Base-by-base conservation (phyloP, 2,797 vertebrate genomes). In the Gymnodraco acuticeps region DNA sequence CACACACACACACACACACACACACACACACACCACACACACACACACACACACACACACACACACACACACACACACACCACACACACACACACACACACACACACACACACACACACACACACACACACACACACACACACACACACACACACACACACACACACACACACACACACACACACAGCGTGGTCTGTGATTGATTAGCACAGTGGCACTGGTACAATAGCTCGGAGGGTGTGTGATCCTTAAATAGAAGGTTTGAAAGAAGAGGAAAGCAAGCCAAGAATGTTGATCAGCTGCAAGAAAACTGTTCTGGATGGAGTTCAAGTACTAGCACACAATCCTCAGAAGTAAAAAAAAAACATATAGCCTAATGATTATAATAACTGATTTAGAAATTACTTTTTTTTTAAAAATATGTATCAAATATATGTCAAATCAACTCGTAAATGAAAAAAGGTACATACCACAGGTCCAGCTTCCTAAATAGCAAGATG, bases 131-230 rank as follows among this genome's bases (percentile, higher is more conserved):
- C 23, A n/a, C 64, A 19, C 66, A 20, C 56, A 56, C 52, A 46
- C 43, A 31, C 50, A 48, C 9, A 77, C 27, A 67, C 71, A 20
- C 55, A 17, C n/a, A 12, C 33, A 19, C 68, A 23, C 69, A 19
- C 66, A 62, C 52, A 51, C 51, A 38, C 47, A 56, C 14, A 77
- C 64, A 77, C 56, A 67, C 65, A 73, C 50, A 68, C 62, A 60
- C 87, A 84, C 85, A 85, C 80, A 91, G 84, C 90, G 86, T 79
- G 85, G 86, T 92, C 85, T 89, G 89, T 95, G 94, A 95, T 95
- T 95, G 93, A 96, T 94, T 94, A 93, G 89, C 87, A 87, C 85
- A 87, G 91, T 94, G 94, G 93, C 93, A 95, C 90, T 90, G 92
- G 90, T 89, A 95, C 92, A 96, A 94, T 95, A 92, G 91, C 85